Base-by-base conservation (phyloP, 2,113 vertebrate genomes). In the Alexandromys fortis region DNA sequence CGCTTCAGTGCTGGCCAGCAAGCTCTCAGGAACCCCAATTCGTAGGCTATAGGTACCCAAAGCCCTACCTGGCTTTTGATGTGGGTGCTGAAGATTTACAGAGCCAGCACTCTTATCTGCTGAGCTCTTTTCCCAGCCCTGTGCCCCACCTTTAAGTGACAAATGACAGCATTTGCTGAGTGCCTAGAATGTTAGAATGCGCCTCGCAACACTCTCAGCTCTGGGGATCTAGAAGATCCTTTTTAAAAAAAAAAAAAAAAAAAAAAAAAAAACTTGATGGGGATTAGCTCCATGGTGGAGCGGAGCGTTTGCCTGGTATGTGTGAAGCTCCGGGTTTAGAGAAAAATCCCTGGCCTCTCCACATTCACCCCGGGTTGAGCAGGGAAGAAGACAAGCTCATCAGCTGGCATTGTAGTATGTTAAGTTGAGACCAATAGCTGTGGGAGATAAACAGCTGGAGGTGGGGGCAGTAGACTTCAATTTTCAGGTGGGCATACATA, bases 381-480 rank as follows among this genome's bases (percentile, higher is more conserved):
- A 58, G 55, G 24, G 26, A 10, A 9, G 24, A 3, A 8, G 8
- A 21, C n/a, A 94, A 61, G 52, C 61, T 92, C 45, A 52, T 3
- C 63, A 81, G 38, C 24, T 26, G 77, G 7, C 55, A 19, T 11
- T 42, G 24, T 26, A 24, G 21, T 9, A 42, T 17, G 28, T 5
- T 70, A n/a, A 79, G 30, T 9, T 3, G 0, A 33, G 35, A 72
- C 8, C 19, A 2, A 52, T 42, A 73, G 33, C 7, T 1, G 0
- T 42, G n/a, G 14, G 26, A 3, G 35, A 16, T 16, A 35, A 67
- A 42, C 0, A 52, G 61, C 2, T 7, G 28, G 49, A 70, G 7
- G 0, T 13, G 22, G 3, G 5, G 4, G 12, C 55, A 3, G 2
- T 30, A 70, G 30, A 7, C 35, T 38, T 4, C 11, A 9, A 28